Percentiles rank a stretch among this genome's conserved stretches.
Conservation (phyloP, 2,113 vertebrate genomes). For the Tylochromis polylepis region DNA sequence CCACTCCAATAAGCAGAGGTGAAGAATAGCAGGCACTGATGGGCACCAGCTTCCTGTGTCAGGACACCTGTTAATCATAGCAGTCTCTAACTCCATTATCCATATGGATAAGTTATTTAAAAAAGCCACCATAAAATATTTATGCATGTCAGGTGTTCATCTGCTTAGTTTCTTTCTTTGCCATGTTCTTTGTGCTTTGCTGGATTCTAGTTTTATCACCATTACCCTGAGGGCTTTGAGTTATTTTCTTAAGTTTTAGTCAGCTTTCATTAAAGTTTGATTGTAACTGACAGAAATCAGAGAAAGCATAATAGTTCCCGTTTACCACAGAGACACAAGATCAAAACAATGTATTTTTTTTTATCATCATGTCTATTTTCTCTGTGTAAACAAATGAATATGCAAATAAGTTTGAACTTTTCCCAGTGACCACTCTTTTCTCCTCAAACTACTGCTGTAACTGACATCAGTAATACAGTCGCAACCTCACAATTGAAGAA, state of each 20-base stretch:
- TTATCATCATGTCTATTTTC: accelerated
- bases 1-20: neutral
- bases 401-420: neutral
- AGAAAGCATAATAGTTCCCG: neutral
- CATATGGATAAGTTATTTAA: too few relatives aligned
- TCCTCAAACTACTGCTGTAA: neutral
- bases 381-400: neutral
- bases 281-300: neutral
- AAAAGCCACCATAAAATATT: accelerated
- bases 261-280: neutral
- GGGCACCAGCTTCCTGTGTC: neutral
- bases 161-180: neutral
- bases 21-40: neutral
- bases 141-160: neutral
- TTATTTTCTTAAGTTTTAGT: neutral
- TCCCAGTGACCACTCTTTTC: neutral
- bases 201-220: neutral
- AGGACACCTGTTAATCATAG: neutral
- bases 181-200: neutral
- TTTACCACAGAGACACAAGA: neutral
- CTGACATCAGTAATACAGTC: neutral
- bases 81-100: neutral
- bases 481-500: neutral
- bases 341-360: neutral
- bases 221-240: neutral